phyloP scores from a whole-genome alignment of 2,113 vertebrate genomes.

The Uria lomvia region DNA sequence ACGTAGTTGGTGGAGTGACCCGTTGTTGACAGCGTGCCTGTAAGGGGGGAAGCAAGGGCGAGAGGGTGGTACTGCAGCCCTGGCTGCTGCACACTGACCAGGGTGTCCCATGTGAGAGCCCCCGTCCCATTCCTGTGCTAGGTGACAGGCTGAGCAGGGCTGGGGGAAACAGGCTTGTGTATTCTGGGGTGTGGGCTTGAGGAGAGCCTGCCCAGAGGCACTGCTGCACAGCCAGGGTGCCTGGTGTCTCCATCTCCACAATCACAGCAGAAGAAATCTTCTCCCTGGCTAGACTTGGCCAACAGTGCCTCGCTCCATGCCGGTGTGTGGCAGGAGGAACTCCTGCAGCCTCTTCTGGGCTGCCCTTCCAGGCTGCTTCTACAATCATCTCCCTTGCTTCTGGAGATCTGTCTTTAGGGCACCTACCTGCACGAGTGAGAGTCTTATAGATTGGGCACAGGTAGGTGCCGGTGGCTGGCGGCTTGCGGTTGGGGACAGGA shows the following conservation, averaged over 20 bases:
- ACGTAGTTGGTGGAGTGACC: slow-evolving; percentile 90
- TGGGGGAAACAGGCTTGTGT: background rate
- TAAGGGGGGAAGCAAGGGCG: background rate
- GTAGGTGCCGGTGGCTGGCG: slow-evolving; percentile 72
- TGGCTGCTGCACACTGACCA: background rate
- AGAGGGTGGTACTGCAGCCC: background rate
- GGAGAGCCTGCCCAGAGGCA: background rate
- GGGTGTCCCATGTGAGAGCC: background rate
- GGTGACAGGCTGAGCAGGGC: background rate
- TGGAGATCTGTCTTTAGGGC: background rate
- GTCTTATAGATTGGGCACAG: slow-evolving; percentile 94
- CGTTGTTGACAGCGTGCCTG: slow-evolving; percentile 86
- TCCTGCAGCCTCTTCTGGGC: background rate
- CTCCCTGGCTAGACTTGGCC: background rate
- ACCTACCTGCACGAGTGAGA: slow-evolving; percentile 84
- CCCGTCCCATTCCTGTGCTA: background rate
- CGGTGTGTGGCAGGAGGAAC: background rate
- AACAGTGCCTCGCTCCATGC: fast-evolving
- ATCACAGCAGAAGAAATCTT: background rate
- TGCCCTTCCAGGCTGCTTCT: background rate
- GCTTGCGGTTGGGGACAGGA: slow-evolving; percentile 75
- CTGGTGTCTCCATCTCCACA: background rate
- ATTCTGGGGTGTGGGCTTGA: background rate
- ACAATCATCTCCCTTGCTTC: background rate
- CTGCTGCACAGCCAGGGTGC: background rate